These are phyloP conservation scores for Tetanocera ferruginea DNA, from an alignment of 2,888 invertebrate genomes.

Conservation along the genomic window DNA sequence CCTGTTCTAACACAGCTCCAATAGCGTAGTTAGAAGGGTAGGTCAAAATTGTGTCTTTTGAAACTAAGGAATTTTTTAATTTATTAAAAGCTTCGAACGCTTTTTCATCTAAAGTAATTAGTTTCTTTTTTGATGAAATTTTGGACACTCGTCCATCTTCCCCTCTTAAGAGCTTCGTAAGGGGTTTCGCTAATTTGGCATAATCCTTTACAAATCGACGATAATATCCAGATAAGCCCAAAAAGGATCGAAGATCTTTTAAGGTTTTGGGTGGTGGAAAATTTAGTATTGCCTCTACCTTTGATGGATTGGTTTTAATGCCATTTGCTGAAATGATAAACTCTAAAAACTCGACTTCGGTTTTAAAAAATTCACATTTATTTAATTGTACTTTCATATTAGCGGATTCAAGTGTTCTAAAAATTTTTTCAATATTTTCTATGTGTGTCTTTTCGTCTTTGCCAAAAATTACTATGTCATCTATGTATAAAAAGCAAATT, in stretches of 20 bases:
- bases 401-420: no score
- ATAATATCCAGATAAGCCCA: not conserved
- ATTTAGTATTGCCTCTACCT: not conserved
- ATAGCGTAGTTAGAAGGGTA: not conserved
- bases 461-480: not conserved
- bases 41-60: not conserved
- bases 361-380: no score
- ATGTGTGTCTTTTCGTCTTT: not conserved
- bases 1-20: no score
- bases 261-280: not conserved
- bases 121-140: not conserved
- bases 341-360: not conserved
- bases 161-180: no score
- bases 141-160: no score
- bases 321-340: not conserved
- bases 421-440: not conserved
- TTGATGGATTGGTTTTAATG: not conserved
- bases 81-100: slow-evolving; percentile 3
- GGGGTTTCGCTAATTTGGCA: not conserved
- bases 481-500: not conserved
- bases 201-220: not conserved
- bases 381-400: no score
- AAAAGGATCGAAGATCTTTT: not conserved
- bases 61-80: not conserved
- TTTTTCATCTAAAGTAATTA: not conserved